phyloP scores from a whole-genome alignment of 2,797 vertebrate genomes.

The Brotula barbata region DNA sequence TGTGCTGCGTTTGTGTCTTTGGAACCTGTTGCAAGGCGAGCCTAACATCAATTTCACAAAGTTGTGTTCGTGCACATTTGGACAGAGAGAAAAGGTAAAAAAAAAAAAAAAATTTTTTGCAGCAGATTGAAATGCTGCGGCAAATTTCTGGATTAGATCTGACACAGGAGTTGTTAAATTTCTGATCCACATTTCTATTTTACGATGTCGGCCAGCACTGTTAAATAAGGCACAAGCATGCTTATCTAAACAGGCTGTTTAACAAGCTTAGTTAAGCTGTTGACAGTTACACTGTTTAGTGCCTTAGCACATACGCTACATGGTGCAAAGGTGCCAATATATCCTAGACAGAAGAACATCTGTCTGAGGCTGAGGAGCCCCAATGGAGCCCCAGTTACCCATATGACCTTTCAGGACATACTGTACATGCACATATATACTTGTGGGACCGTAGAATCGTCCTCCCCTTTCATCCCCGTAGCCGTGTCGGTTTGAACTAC shows the following conservation, averaged over 20 bases:
- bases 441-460: too few species aligned
- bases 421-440: too few species aligned
- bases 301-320: neutral
- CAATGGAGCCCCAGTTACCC: constrained; percentile 27
- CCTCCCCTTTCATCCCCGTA: too few species aligned
- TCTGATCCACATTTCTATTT: too few species aligned
- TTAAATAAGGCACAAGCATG: neutral
- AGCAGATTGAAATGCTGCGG: too few species aligned
- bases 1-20: constrained; percentile 41
- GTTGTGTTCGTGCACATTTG: neutral
- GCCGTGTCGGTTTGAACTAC: too few species aligned
- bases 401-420: constrained; percentile 49
- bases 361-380: neutral
- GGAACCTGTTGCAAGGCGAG: constrained; percentile 11
- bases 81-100: neutral
- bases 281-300: neutral
- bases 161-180: too few species aligned
- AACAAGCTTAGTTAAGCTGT: neutral
- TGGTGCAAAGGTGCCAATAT: neutral
- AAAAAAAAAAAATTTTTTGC: too few species aligned
- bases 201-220: neutral
- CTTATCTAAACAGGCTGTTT: constrained; percentile 8
- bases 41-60: neutral
- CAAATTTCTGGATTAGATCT: too few species aligned
- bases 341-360: neutral